These are phyloP conservation scores for Parauchenoglanis punctatus DNA, from an alignment of 2,797 vertebrate species.

Conservation along the genomic window DNA sequence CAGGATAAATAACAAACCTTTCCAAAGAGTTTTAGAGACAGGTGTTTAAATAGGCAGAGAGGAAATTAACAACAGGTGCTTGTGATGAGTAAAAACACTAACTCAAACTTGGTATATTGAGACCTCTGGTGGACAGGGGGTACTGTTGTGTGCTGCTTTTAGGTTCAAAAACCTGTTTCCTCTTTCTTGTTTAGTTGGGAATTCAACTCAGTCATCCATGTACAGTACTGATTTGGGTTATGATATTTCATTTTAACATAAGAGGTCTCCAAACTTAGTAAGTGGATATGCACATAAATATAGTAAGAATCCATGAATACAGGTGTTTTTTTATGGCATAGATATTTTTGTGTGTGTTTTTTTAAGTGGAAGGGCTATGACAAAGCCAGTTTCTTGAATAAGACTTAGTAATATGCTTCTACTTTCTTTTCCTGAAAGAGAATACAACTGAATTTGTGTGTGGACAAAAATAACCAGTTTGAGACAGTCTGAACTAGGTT, in stretches of 20 bases:
- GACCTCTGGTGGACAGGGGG: constrained; percentile 23
- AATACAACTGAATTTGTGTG: background rate
- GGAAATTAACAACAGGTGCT: constrained; percentile 20
- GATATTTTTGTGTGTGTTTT: too few relatives aligned
- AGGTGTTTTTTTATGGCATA: background rate
- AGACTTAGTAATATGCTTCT: background rate
- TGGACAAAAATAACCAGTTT: background rate
- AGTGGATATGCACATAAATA: background rate
- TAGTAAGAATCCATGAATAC: background rate
- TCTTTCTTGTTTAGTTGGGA: background rate
- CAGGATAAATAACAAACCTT: background rate
- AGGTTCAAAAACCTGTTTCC: background rate
- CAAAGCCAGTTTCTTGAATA: background rate
- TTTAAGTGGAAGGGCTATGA: too few relatives aligned
- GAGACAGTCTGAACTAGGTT: background rate
- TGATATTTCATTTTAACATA: background rate
- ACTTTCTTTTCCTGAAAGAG: background rate
- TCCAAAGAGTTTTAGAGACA: constrained; percentile 7
- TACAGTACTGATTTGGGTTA: background rate
- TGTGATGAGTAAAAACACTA: background rate
- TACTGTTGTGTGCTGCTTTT: background rate
- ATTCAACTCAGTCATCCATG: background rate
- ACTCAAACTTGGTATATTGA: background rate
- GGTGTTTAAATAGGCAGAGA: constrained; percentile 3
- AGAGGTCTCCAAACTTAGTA: background rate